Conservation (phyloP, 2,888 invertebrate genomes). For the Dione vanillae region DNA sequence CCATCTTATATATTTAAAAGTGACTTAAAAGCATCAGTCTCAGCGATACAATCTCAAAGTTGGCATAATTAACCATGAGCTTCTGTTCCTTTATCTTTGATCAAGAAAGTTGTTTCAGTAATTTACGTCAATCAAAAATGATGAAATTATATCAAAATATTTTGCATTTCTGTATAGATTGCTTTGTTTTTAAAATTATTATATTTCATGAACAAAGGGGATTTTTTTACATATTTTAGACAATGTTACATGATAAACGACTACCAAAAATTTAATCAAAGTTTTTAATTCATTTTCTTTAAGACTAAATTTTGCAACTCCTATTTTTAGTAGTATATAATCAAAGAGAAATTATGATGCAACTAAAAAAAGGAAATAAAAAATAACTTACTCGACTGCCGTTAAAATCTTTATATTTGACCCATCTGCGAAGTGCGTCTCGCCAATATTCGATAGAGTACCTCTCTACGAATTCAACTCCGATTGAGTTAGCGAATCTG, state of each 20-base stretch:
- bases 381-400: slow-evolving; percentile 88
- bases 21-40: background rate
- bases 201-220: no score
- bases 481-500: slow-evolving; percentile 95
- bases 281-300: no score
- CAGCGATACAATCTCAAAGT: background rate
- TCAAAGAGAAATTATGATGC: background rate
- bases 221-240: no score
- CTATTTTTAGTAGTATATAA: background rate
- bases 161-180: no score
- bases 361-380: background rate
- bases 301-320: no score
- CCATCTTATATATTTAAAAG: background rate
- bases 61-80: background rate
- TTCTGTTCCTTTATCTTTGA: slow-evolving; percentile 10
- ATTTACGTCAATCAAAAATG: slow-evolving; percentile 5
- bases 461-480: slow-evolving; percentile 93
- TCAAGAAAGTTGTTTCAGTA: background rate
- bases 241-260: no score
- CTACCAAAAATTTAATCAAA: no score
- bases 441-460: slow-evolving; percentile 94
- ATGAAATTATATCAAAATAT: no score
- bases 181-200: no score
- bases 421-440: slow-evolving; percentile 87
- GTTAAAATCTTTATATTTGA: slow-evolving; percentile 90